Percentiles rank a stretch among this genome's conserved stretches.
Conservation (phyloP, 2,888 invertebrate genomes). For the Endotricha flammealis region DNA sequence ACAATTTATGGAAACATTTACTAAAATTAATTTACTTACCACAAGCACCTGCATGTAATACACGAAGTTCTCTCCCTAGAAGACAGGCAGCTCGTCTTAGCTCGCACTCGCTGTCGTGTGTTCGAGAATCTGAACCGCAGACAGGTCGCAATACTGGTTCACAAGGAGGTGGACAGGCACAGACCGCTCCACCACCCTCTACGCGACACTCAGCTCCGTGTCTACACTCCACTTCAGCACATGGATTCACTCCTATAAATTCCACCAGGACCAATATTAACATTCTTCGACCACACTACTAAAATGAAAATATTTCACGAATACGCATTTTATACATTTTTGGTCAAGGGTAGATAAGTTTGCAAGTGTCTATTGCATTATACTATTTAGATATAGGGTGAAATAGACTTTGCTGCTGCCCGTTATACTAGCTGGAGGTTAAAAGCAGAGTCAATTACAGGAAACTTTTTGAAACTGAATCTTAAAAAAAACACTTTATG, state of each 20-base stretch:
- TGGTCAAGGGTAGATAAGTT: too few species aligned
- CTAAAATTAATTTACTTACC: constrained; percentile 38
- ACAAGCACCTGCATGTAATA: constrained; percentile 68
- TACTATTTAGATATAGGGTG: too few species aligned
- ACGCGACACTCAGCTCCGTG: constrained; percentile 90
- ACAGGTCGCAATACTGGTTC: constrained; percentile 89
- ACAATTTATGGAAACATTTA: background rate
- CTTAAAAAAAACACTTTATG: too few species aligned
- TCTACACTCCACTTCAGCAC: constrained; percentile 87
- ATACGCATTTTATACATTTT: too few species aligned
- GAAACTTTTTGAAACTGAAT: too few species aligned
- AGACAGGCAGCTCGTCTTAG: constrained; percentile 84
- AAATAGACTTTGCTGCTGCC: too few species aligned
- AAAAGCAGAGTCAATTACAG: too few species aligned
- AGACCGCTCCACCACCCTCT: constrained; percentile 86
- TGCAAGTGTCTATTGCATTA: too few species aligned
- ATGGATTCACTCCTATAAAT: constrained; percentile 88
- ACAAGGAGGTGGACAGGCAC: constrained; percentile 90
- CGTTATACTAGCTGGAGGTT: too few species aligned
- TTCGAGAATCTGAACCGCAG: constrained; percentile 90
- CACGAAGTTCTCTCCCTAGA: constrained; percentile 64
- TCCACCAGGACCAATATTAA: too few species aligned
- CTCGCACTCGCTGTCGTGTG: constrained; percentile 91
- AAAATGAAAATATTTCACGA: too few species aligned
- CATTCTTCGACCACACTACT: too few species aligned